Conservation (phyloP, 30 jellyfish, hydroid and myxozoan species). For the Aurelia aurita region DNA sequence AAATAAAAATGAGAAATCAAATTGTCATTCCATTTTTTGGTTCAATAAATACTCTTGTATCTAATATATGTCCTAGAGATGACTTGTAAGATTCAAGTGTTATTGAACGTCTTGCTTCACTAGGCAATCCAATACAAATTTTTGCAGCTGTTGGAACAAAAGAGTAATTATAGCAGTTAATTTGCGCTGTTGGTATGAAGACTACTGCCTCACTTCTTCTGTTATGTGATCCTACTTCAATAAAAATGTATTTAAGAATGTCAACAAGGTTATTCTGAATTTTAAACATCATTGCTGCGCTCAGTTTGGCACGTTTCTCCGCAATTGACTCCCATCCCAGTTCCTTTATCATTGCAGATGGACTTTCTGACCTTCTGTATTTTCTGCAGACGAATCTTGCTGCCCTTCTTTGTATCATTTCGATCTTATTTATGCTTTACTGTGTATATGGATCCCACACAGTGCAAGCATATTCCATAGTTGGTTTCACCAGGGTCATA, state of each 20-base stretch:
- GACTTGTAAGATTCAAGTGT: slow-evolving; percentile 19
- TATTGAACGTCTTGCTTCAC: slow-evolving; percentile 1
- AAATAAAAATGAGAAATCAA: neutral
- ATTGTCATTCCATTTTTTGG: neutral
- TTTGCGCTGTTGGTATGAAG: slow-evolving; percentile 38
- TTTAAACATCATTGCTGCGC: slow-evolving; percentile 29
- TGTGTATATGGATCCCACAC: slow-evolving; percentile 63
- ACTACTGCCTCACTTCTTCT: slow-evolving; percentile 40
- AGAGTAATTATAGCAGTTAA: slow-evolving; percentile 17
- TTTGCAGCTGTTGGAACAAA: slow-evolving; percentile 27
- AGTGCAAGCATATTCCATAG: slow-evolving; percentile 55
- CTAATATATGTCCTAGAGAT: neutral
- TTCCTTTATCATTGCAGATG: slow-evolving; percentile 52
- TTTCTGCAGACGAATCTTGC: slow-evolving; percentile 27
- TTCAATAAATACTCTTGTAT: neutral
- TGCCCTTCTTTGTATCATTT: slow-evolving; percentile 48
- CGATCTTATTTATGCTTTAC: slow-evolving; percentile 13
- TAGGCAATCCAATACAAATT: slow-evolving; percentile 16
- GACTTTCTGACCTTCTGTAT: slow-evolving; percentile 35
- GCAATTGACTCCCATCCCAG: slow-evolving; percentile 53
- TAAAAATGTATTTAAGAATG: slow-evolving; percentile 23
- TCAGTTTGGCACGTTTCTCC: slow-evolving; percentile 27
- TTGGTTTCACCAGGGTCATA: slow-evolving; percentile 63
- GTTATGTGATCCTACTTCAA: neutral
- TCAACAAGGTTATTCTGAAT: slow-evolving; percentile 26